Percentiles rank a stretch among this genome's conserved stretches.
Conservation (phyloP, 2,113 vertebrate species). For the Arenaria interpres region DNA sequence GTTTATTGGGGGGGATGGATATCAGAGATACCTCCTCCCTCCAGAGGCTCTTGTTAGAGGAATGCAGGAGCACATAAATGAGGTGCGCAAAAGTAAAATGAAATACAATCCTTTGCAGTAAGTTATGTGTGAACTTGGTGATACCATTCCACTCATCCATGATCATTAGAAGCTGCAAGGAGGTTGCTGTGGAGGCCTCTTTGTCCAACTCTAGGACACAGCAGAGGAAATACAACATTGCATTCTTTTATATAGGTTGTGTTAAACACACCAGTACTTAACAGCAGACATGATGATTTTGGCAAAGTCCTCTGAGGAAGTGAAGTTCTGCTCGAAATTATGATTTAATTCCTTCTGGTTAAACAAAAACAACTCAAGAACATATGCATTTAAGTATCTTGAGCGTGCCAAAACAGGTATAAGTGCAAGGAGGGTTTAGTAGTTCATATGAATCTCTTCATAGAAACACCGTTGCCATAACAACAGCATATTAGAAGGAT, state of each 20-base stretch:
- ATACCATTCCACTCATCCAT: accelerated
- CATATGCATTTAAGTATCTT: neutral
- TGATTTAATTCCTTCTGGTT: neutral
- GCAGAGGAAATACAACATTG: neutral
- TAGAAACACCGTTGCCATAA: neutral
- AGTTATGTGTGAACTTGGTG: neutral
- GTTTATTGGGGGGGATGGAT: no score
- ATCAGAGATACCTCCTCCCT: neutral
- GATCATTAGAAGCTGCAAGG: neutral
- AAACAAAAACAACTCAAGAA: neutral
- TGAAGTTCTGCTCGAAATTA: neutral
- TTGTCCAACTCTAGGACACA: neutral
- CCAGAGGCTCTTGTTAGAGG: neutral
- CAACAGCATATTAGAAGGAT: neutral
- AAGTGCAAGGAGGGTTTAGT: neutral
- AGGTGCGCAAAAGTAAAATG: neutral
- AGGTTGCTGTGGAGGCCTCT: neutral
- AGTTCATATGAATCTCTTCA: neutral
- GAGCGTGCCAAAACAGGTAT: neutral
- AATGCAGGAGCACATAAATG: neutral
- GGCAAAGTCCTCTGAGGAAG: neutral
- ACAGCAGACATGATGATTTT: neutral
- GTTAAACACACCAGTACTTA: neutral
- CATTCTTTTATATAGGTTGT: neutral
- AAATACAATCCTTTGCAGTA: neutral